Percentiles rank a stretch among this genome's conserved stretches.
Evolutionary conservation across 2,113 vertebrate species (phyloP).

Genomic region (Zosterops lateralis): DNA sequence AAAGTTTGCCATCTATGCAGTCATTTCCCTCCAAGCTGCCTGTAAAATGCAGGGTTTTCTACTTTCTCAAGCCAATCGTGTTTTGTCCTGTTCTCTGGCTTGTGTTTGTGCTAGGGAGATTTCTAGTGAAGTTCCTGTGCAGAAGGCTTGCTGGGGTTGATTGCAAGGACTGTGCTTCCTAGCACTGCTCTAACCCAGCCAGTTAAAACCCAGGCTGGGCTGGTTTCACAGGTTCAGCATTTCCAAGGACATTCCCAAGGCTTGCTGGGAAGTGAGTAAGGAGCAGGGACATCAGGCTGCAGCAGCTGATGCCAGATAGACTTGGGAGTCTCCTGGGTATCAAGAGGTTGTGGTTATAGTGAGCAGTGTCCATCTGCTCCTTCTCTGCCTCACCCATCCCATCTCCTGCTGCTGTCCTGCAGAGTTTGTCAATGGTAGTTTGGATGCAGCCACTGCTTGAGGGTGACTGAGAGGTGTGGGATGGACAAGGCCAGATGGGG

Average conservation of each 20-base stretch:
- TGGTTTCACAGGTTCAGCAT: not conserved
- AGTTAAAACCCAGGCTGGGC: not conserved
- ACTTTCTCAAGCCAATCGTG: not conserved
- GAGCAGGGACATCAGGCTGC: not conserved
- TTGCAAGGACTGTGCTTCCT: not conserved
- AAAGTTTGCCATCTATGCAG: not conserved
- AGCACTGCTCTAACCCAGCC: not conserved
- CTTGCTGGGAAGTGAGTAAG: not conserved
- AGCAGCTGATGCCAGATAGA: not conserved
- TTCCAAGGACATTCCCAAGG: not conserved
- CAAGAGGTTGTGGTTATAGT: not conserved
- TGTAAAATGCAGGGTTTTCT: not conserved
- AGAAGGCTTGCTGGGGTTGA: not conserved
- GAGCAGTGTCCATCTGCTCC: not conserved
- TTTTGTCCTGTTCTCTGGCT: not conserved
- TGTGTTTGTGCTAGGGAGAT: not conserved
- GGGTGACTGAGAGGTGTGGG: not conserved
- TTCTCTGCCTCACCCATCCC: not conserved
- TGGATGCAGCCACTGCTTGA: not conserved
- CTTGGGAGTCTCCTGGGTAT: not conserved
- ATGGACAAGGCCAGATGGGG: slow-evolving; percentile 34
- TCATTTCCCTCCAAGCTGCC: not conserved
- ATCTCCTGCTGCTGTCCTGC: not conserved
- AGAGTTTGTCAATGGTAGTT: not conserved
- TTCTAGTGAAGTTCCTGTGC: not conserved